Conservation (phyloP, 2,797 vertebrate genomes). For the Spinus olivaceus region DNA sequence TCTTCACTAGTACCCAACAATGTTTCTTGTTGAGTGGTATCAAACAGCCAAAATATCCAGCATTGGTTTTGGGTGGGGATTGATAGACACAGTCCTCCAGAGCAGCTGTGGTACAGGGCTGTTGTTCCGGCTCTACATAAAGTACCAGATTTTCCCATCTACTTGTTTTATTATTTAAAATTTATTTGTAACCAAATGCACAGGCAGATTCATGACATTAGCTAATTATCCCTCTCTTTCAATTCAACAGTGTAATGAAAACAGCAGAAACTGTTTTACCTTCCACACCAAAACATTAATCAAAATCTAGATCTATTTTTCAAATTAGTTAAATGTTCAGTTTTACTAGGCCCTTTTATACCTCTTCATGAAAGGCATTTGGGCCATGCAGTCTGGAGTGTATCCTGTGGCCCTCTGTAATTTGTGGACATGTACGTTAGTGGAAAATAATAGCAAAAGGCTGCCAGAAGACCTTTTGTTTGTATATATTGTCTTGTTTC, state of each 20-base stretch:
- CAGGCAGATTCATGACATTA: background rate
- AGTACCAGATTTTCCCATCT: background rate
- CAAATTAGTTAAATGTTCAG: background rate
- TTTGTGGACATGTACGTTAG: background rate
- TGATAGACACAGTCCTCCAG: background rate
- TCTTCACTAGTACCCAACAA: background rate
- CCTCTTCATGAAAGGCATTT: background rate
- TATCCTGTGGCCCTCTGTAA: background rate
- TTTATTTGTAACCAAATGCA: background rate
- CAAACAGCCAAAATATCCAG: background rate
- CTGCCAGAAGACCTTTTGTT: slow-evolving; percentile 19
- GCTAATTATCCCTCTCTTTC: background rate
- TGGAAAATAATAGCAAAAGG: background rate
- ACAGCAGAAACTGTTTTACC: background rate
- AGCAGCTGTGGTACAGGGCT: background rate
- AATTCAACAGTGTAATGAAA: background rate
- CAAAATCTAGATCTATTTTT: background rate
- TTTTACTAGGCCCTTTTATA: slow-evolving; percentile 4
- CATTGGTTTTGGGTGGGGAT: background rate
- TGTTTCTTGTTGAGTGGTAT: background rate
- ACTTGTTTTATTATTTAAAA: background rate
- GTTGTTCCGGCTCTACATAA: background rate
- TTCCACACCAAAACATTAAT: background rate
- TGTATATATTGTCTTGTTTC: background rate
- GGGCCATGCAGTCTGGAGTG: background rate